Percentiles rank a stretch among this genome's conserved stretches.
Conservation (phyloP, 2,797 vertebrate genomes). For the Anas acuta region DNA sequence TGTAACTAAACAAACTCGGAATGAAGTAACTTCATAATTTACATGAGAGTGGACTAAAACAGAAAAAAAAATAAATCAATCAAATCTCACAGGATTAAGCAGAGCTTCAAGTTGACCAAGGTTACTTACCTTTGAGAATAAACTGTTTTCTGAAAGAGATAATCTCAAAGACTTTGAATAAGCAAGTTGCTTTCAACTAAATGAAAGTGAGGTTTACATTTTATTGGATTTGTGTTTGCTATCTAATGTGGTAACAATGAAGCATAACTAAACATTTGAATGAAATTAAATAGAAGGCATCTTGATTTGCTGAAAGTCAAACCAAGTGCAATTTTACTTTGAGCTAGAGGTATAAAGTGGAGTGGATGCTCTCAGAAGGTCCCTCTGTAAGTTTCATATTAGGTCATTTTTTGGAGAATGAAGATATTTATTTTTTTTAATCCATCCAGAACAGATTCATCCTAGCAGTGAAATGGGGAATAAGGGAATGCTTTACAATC, state of each 20-base stretch:
- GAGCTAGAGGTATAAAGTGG: not conserved
- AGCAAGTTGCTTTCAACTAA: constrained; percentile 63
- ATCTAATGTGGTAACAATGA: constrained; percentile 51
- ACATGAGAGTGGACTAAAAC: not conserved
- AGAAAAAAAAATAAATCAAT: constrained; percentile 29
- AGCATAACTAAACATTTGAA: constrained; percentile 44
- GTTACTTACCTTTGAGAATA: constrained; percentile 65
- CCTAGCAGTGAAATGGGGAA: not conserved
- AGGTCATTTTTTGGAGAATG: not conserved
- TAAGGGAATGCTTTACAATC: not conserved
- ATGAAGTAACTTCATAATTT: constrained; percentile 20
- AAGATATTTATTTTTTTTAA: not conserved
- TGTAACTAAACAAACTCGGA: not conserved
- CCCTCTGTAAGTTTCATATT: not conserved
- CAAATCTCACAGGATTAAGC: constrained; percentile 27
- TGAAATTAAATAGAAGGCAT: constrained; percentile 42
- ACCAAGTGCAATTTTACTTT: constrained; percentile 37
- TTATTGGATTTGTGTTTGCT: constrained; percentile 67
- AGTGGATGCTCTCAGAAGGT: not conserved
- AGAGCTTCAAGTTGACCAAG: constrained; percentile 56
- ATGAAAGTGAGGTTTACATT: constrained; percentile 62
- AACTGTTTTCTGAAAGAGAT: constrained; percentile 64
- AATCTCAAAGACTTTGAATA: constrained; percentile 63
- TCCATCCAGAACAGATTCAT: not conserved
- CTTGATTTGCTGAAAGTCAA: constrained; percentile 53